Base-by-base conservation (phyloP, 2,797 vertebrate species). In the Brachyrhaphis roseni region DNA sequence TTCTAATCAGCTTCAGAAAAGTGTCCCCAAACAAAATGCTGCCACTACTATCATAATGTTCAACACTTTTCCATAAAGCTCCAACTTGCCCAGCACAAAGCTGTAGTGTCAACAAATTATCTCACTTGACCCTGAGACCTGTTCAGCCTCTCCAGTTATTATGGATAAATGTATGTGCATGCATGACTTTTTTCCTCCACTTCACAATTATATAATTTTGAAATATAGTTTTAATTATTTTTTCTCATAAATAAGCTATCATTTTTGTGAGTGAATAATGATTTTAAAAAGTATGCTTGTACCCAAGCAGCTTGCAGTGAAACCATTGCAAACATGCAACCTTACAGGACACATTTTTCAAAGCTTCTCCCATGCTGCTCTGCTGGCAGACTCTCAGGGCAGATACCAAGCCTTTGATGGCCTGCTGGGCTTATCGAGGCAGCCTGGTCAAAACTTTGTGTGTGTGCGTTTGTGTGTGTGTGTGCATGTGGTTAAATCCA, bases 401-500 rank as follows among this genome's bases (percentile, higher is more conserved):
- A 89, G 86, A 87, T 87, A 90, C 90, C 88, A 90, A 81, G 82
- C 84, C 84, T 94, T 91, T 90, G 88, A 91, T 87, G 88, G 83
- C 81, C 57, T 86, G 81, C 88, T 89, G 89, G 86, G 87, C 83
- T 89, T 84, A 81, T 88, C 90, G 88, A 90, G 85, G 85, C 82
- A 74, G 89, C 79, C 78, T 90, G 89, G 90, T 88, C 81, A 86
- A 87, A 84, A 83, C 78, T 53, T 20, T 51, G n/a, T 81, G 81
- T 78, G 75, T 83, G 31, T 81, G 81, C 76, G 74, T 83, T 31
- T 81, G 81, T 78, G 75, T 83, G 45, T 87, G 78, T 86, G 86
- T 90, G 80, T 89, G 84, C 82, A 41, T 90, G 91, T 93, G 89
- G 90, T 90, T 89, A 89, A 91, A 84, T 94, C 91, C 94, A 95